Evolutionary conservation across 1,140 invertebrate species (phyloP), one percentile per base, ranked within the genome.

Genomic region (Solenopsis fugax): DNA sequence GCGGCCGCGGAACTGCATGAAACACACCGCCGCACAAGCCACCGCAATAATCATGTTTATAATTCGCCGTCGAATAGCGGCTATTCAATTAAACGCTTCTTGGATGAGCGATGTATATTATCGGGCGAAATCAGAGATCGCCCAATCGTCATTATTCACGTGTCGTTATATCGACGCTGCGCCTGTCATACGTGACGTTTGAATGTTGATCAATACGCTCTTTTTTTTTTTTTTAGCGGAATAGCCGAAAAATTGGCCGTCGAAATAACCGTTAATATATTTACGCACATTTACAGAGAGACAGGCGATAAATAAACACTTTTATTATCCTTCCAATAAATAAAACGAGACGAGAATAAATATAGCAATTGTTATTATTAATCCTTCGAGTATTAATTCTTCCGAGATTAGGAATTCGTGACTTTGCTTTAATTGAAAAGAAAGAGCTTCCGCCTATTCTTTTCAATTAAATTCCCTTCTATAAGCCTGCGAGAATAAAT

Each of bases 41-140:
- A 82, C 64, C 85, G 78, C 77, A 72, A 81, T 86, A 86, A 86
- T 86, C 85, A 69, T 45, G 76, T 86, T 69, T 86, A 86, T 80
- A 80, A 86, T 86, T 86, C 76, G 76, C 65, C 76, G 65, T 86
- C 76, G 85, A 86, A 80, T 69, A 69, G 16, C 52, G 50, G 76
- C 80, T 75, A 84, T 84, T 60, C 54, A 84, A 84, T 84, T 84
- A 84, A 84, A 84, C 54, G 80, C 69, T 84, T 84, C 80, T 84
- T 84, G 80, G 80, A 37, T 13, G 54, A 41, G 29, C 69, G 41
- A 60, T 60, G 80, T 84, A 48, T 62, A 84, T 84, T 84, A 84
- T 60, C 69, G 69, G 13, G 16, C 56, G 48, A 73, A 82, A 82
- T 67, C 80, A 56, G 56, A 84, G 69, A 60, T 73, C 80, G 56